These are phyloP conservation scores for Dryobates pubescens DNA, from an alignment of 2,797 vertebrate species.

Conservation along the genomic window DNA sequence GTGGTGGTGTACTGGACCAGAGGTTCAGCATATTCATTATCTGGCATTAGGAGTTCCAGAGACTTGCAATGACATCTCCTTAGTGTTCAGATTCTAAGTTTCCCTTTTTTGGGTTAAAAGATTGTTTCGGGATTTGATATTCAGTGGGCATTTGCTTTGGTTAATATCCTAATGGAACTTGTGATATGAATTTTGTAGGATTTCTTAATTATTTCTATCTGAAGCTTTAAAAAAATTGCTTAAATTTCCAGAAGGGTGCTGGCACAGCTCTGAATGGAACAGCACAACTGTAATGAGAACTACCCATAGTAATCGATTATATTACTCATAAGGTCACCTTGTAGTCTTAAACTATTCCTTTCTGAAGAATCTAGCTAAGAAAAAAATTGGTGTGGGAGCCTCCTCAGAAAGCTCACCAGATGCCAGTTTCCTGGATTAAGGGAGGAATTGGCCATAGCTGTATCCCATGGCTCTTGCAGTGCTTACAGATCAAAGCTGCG, in stretches of 20 bases:
- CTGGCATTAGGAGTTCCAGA: background rate
- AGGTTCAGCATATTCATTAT: background rate
- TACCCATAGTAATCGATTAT: background rate
- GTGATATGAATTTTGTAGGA: background rate
- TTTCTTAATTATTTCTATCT: no score
- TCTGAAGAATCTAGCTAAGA: background rate
- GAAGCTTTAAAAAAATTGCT: background rate
- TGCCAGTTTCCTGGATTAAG: background rate
- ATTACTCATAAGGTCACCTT: background rate
- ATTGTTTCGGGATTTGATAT: background rate
- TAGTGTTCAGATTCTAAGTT: background rate
- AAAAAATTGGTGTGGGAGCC: background rate
- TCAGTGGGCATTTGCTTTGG: background rate
- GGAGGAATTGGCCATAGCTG: background rate
- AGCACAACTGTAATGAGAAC: background rate
- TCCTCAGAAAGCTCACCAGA: background rate
- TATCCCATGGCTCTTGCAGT: background rate
- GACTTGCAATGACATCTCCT: fast-evolving
- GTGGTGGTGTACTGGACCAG: background rate
- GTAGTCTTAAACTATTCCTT: background rate
- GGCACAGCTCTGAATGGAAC: background rate
- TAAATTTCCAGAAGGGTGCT: background rate
- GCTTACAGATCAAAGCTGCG: background rate
- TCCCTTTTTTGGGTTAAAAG: background rate
- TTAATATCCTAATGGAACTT: background rate